These are phyloP conservation scores for Camponotus vicinus DNA, from an alignment of 1,140 invertebrate species.

Conservation along the genomic window DNA sequence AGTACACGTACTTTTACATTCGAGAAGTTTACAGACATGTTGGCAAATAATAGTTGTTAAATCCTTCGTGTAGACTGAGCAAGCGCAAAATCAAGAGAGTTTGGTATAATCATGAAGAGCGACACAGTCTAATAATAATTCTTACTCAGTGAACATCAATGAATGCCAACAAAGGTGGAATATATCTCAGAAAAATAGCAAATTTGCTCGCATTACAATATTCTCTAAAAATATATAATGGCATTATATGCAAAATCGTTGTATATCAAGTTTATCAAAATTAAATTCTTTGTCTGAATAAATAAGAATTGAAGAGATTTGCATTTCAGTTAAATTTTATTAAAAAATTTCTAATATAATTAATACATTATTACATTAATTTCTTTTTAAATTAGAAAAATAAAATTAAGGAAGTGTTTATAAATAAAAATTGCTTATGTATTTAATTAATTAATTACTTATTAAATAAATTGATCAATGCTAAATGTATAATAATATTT, in stretches of 20 bases:
- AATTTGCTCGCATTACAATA: background rate
- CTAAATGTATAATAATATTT: no score
- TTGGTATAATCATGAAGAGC: background rate
- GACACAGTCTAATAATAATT: conserved; percentile 25
- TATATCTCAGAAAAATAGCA: background rate
- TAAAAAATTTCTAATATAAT: background rate
- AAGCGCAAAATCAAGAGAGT: conserved; percentile 18
- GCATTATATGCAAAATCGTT: background rate
- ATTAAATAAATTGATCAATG: no score
- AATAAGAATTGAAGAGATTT: no score
- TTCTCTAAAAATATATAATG: background rate
- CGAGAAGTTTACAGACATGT: conserved; percentile 14
- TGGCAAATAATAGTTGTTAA: conserved; percentile 5
- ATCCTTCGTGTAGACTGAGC: conserved; percentile 5
- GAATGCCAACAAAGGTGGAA: conserved; percentile 16
- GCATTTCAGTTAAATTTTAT: no score
- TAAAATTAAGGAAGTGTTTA: no score
- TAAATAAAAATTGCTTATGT: no score
- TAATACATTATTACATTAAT: no score
- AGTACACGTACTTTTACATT: background rate
- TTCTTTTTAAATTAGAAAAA: no score
- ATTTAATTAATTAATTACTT: no score
- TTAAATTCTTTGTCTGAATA: background rate
- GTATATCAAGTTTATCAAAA: background rate
- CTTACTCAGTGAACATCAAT: conserved; percentile 4